These are phyloP conservation scores for Zygothrica quintamaculata DNA, from an alignment of 2,888 invertebrate genomes.

Conservation along the genomic window DNA sequence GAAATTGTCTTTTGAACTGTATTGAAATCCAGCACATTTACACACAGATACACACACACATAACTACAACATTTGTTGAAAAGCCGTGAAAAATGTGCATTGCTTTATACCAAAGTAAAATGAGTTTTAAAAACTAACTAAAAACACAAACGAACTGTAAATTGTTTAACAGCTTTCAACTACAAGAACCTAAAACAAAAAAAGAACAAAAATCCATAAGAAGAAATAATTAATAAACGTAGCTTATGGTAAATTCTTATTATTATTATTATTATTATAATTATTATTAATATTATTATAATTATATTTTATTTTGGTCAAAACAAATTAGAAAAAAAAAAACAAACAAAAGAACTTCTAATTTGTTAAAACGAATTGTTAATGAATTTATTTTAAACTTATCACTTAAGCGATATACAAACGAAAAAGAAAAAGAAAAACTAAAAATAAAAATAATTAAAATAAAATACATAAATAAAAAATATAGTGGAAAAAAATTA, in stretches of 20 bases:
- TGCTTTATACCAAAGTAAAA: conserved; percentile 65
- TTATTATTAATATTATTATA: conserved; percentile 14
- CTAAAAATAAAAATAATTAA: no score
- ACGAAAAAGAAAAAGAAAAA: no score
- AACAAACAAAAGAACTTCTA: conserved; percentile 42
- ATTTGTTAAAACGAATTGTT: conserved; percentile 74
- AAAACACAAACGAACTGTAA: conserved; percentile 12
- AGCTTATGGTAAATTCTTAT: conserved; percentile 19
- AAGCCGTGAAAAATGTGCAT: neutral
- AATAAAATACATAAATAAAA: conserved; percentile 60
- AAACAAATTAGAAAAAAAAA: conserved; percentile 21
- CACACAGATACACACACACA: neutral
- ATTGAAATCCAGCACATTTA: neutral
- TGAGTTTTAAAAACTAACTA: conserved; percentile 45
- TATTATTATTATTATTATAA: conserved; percentile 11
- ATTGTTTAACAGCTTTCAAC: conserved; percentile 17
- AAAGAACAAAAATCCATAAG: neutral
- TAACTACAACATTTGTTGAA: neutral
- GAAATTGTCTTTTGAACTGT: neutral
- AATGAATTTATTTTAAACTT: conserved; percentile 72
- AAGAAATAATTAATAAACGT: conserved; percentile 14
- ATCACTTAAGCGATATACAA: conserved; percentile 56
- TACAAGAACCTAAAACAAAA: conserved; percentile 47
- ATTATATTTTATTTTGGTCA: conserved; percentile 15
- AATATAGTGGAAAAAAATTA: conserved; percentile 73